Evolutionary conservation across 2,797 vertebrate genomes (phyloP).

Genomic region (Thripadectes ignobilis): DNA sequence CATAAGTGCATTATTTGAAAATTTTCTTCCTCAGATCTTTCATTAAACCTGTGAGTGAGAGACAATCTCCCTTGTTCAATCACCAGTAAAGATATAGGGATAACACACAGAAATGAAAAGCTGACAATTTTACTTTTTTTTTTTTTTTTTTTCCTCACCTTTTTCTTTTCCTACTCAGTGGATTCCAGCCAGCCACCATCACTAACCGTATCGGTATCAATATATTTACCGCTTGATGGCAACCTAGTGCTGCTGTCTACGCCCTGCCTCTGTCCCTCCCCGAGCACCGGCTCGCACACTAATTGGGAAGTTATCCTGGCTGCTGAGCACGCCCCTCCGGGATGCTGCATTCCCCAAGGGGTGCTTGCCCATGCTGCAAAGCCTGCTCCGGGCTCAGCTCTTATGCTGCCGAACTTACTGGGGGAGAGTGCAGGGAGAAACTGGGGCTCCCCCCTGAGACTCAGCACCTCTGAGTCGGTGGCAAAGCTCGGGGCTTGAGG

Average conservation of each 20-base stretch:
- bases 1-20: background rate
- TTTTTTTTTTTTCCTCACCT: background rate
- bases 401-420: background rate
- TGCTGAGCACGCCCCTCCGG: background rate
- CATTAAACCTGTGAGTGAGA: background rate
- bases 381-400: background rate
- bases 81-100: background rate
- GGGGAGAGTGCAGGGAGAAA: background rate
- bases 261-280: background rate
- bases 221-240: conserved; percentile 19
- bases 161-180: background rate
- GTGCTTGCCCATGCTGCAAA: background rate
- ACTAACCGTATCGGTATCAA: background rate
- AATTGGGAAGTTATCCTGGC: background rate
- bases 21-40: background rate
- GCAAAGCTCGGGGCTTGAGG: background rate
- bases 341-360: background rate
- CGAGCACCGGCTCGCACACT: background rate
- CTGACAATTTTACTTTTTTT: background rate
- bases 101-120: background rate
- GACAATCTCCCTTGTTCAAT: background rate
- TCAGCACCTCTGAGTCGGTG: background rate
- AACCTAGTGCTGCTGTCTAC: background rate
- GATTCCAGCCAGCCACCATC: background rate
- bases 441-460: background rate